phyloP scores from a whole-genome alignment of 2,113 vertebrate genomes.

The Notiomystis cincta region DNA sequence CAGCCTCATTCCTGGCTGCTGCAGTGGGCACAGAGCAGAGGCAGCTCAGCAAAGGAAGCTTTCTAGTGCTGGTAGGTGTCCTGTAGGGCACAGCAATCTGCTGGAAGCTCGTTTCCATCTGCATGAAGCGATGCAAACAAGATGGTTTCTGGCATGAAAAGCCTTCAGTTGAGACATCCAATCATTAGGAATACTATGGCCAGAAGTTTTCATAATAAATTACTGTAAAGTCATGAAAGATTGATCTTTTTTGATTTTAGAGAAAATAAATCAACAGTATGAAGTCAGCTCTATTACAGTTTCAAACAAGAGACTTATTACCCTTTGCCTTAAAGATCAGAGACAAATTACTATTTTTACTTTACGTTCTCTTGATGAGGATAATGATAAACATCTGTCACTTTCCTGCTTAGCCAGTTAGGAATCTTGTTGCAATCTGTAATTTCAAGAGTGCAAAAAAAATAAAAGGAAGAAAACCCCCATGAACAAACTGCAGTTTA shows the following conservation, averaged over 20 bases:
- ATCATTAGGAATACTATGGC: neutral
- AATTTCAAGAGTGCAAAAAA: constrained; percentile 70
- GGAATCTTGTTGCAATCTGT: constrained; percentile 68
- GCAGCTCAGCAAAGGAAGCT: neutral
- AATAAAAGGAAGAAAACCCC: neutral
- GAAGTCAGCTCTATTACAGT: constrained; percentile 30
- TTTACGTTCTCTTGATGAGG: constrained; percentile 78
- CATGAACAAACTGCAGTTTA: neutral
- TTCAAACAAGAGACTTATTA: constrained; percentile 59
- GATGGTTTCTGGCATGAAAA: constrained; percentile 3
- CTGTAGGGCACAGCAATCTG: neutral
- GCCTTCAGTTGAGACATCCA: neutral
- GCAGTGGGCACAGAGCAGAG: neutral
- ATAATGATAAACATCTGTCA: constrained; percentile 82
- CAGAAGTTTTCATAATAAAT: constrained; percentile 33
- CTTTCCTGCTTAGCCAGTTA: constrained; percentile 66
- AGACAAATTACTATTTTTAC: constrained; percentile 80
- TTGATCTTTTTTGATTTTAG: constrained; percentile 11
- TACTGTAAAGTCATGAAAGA: constrained; percentile 34
- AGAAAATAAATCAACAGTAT: constrained; percentile 35
- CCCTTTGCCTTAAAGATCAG: constrained; percentile 72
- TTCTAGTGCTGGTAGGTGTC: neutral
- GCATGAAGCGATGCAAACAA: neutral
- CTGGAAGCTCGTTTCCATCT: neutral
- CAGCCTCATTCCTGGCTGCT: neutral